Evolutionary conservation across 2,797 vertebrate genomes (phyloP).

Genomic region (Avahi laniger): DNA sequence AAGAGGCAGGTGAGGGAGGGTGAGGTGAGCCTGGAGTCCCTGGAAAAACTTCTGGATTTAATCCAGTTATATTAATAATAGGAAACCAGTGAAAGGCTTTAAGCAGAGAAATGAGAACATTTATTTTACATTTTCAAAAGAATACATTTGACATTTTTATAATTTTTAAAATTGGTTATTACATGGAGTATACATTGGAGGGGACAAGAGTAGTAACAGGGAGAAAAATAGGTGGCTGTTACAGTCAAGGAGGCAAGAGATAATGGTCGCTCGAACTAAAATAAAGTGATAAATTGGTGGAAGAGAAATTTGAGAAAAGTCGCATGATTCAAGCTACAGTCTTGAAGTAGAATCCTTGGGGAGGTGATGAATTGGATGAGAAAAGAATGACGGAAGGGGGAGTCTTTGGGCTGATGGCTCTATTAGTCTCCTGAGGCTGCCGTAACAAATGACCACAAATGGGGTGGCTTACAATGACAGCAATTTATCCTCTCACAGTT

Average conservation of each 20-base stretch:
- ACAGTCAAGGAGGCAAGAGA: not conserved
- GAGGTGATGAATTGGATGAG: not conserved
- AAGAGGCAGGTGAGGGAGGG: not conserved
- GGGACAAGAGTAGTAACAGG: not conserved
- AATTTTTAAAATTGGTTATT: not conserved
- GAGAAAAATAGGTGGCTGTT: not conserved
- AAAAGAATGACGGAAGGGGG: not conserved
- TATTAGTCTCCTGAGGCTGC: not conserved
- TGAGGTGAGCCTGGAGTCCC: not conserved
- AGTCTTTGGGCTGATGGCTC: not conserved
- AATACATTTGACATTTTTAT: not conserved
- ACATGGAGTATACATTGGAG: not conserved
- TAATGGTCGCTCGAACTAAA: not conserved
- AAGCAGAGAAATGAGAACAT: not conserved
- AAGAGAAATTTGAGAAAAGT: not conserved
- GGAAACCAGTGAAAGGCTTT: not conserved
- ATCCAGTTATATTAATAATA: not conserved
- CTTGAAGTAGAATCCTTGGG: not conserved
- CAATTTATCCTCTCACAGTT: not conserved
- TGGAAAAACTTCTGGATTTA: not conserved
- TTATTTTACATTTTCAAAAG: not conserved
- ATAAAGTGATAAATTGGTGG: not conserved
- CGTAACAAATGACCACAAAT: not conserved
- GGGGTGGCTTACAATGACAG: not conserved
- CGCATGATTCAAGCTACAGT: not conserved